Conservation (phyloP, 2,113 vertebrate genomes). For the Hypomesus transpacificus region DNA sequence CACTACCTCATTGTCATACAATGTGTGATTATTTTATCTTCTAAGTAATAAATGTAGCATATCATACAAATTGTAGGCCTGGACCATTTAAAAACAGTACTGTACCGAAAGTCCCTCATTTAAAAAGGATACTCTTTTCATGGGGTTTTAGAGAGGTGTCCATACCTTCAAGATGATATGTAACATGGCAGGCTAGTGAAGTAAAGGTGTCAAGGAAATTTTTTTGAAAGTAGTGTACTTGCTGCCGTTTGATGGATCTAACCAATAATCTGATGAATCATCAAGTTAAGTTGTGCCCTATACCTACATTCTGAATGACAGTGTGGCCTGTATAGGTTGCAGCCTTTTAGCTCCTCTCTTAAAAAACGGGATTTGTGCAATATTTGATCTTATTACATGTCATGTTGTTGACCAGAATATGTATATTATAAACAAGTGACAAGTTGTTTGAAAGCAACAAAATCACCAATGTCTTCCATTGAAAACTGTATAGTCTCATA, state of each 20-base stretch:
- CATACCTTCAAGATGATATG: too few species aligned
- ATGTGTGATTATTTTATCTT: neutral
- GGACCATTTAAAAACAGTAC: too few species aligned
- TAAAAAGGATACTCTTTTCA: too few species aligned
- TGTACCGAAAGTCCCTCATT: too few species aligned
- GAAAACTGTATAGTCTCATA: slow-evolving; percentile 99
- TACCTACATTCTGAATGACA: neutral
- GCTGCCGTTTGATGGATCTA: slow-evolving; percentile 12
- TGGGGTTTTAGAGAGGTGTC: too few species aligned
- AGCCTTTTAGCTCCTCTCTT: slow-evolving; percentile 20
- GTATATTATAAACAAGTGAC: slow-evolving; percentile 99
- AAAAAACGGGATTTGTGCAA: slow-evolving; percentile 83
- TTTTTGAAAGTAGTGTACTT: slow-evolving; percentile 6
- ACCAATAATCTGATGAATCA: too few species aligned
- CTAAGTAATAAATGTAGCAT: too few species aligned
- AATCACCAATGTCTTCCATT: slow-evolving; percentile 99
- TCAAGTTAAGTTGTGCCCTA: neutral
- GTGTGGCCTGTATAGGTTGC: neutral
- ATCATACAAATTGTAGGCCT: too few species aligned
- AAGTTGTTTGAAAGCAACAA: slow-evolving; percentile 99
- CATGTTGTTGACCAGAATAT: slow-evolving; percentile 78
- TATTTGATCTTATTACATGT: slow-evolving; percentile 75
- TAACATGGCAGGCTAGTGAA: too few species aligned
- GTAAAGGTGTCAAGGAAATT: too few species aligned
- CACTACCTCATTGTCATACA: slow-evolving; percentile 60